Evolutionary conservation across 2,888 invertebrate genomes (phyloP), one percentile per base, ranked within the genome.

Genomic region (Geotrupes spiniger): DNA sequence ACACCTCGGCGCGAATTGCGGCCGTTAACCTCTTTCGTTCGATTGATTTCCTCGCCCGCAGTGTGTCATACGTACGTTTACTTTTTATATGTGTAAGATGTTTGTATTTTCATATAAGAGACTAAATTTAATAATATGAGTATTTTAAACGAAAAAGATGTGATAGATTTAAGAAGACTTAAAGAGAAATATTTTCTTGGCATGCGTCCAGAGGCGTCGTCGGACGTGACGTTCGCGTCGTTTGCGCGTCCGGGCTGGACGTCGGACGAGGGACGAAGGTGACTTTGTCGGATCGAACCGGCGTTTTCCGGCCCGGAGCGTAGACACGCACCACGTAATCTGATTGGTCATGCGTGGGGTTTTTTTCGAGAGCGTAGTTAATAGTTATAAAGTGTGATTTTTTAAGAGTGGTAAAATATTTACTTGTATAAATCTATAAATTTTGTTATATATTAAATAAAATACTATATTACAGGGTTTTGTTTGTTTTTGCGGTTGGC

Each of bases 351-450:
- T 11, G n/a, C n/a, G n/a, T n/a, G n/a, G n/a, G n/a, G n/a, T n/a
- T 36, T 10, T 36, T 36, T 6, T 36, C 36, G 10, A 36, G 10
- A 11, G 5, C 14, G 10, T 36, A 36, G 36, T 36, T 15, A 5
- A 15, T 36, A 36, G 14, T 36, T 12, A 36, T 36, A 36, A 36
- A 43, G 65, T 64, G 65, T 66, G 65, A 65, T 64, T 6, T 11
- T 29, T 65, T 61, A 59, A 56, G 59, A 64, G 64, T 63, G 64
- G 64, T 63, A 62, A 60, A 64, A 54, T 64, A 66, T 61, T 59
- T 56, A 54, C 55, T 55, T 59, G 55, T 60, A 61, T 62, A 62
- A 60, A 59, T 62, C 59, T 64, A 63, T 61, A 54, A 64, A 64
- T 63, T 65, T 66, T 66, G 65, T 65, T 64, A 63, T 61, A 57